Base-by-base conservation (phyloP, 2,113 vertebrate genomes). In the Oxyruncus cristatus region DNA sequence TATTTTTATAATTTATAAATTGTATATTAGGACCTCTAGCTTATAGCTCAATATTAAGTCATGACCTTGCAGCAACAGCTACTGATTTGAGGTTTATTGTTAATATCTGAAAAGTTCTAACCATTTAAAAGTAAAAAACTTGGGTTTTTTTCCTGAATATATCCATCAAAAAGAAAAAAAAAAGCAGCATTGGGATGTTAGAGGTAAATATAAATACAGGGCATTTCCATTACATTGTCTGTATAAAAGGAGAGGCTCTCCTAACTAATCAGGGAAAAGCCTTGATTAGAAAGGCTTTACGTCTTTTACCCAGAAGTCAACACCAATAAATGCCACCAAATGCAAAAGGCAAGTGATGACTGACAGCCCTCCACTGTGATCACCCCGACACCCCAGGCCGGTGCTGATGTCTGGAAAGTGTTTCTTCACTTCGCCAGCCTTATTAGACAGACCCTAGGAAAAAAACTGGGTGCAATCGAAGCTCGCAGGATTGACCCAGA, bases 21-120 rank as follows among this genome's bases (percentile, higher is more conserved):
- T 27, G 49, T 27, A 50, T 9, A 50, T 67, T 37, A 90, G 62
- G 8, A 7, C 6, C 30, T 26, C 41, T 28, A 76, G 19, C 3
- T 62, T 79, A 1, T 58, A 62, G 14, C 22, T 49, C 46, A 76
- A 28, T 68, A 88, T 49, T 70, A 87, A 90, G 20, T 47, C 93
- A 56, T 78, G 44, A 86, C 12, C 27, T 71, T 55, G 52, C 27
- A 89, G 63, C 12, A 86, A 80, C 68, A 78, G 42, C 46, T 80
- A 63, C 30, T 73, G 65, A 74, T 84, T 77, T 86, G 24, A 85
- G 47, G 24, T 86, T 91, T 68, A 72, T 84, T 87, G 63, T 22
- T 53, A 86, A 63, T 56, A 78, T 2, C 20, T 63, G 61, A 14
- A 87, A 74, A 55, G 18, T 63, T 80, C n/a, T 6, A 59, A 23